Conservation (phyloP, 2,797 vertebrate species). For the Phrynocephalus vlangalii region DNA sequence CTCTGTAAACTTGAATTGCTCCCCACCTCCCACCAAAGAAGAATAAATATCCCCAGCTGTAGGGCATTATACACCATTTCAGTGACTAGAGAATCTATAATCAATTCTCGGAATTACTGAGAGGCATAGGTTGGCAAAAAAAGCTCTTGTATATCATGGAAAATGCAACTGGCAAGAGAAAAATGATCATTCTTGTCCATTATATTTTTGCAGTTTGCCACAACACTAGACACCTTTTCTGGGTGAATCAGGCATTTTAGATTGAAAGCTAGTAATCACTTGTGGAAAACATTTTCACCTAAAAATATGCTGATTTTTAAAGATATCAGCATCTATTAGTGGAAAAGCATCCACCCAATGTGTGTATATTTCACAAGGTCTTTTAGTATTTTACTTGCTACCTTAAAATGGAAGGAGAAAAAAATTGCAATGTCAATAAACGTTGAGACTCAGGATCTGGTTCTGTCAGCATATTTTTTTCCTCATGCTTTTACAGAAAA, state of each 20-base stretch:
- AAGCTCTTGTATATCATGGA: background rate
- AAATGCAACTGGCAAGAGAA: background rate
- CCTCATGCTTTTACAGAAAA: background rate
- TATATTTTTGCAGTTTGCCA: constrained; percentile 3
- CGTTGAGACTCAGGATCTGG: background rate
- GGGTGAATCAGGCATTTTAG: background rate
- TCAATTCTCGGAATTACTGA: constrained; percentile 21
- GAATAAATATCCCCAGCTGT: constrained; percentile 22
- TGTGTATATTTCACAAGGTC: background rate
- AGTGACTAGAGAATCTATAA: background rate
- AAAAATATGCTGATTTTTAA: constrained; percentile 5
- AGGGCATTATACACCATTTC: background rate
- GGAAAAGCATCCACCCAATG: background rate
- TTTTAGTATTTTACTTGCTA: background rate
- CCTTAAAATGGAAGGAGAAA: background rate
- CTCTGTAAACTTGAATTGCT: constrained; percentile 4
- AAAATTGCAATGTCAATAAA: background rate
- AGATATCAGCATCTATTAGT: background rate
- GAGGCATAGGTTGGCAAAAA: background rate
- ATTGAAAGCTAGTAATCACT: background rate
- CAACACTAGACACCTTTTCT: background rate
- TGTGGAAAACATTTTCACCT: background rate
- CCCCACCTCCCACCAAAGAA: background rate
- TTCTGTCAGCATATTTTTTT: background rate
- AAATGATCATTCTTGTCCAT: background rate